phyloP scores from a whole-genome alignment of 2,797 vertebrate genomes.

The Peromyscus attwateri region DNA sequence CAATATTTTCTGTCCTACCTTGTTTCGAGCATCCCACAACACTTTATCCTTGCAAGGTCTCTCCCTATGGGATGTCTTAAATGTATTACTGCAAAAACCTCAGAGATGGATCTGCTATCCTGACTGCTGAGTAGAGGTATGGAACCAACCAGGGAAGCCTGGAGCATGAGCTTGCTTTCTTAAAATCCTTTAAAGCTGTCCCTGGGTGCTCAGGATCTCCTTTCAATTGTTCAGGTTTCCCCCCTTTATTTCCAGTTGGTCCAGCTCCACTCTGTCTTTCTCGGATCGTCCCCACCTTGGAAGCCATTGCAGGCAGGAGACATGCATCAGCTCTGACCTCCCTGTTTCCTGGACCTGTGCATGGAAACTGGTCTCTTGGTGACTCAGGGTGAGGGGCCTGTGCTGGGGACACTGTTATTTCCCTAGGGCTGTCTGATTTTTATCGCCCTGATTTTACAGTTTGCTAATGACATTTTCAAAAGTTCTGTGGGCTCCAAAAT shows the following conservation, averaged over 20 bases:
- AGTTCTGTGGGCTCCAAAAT: constrained; percentile 65
- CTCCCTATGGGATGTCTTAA: neutral
- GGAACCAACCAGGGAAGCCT: neutral
- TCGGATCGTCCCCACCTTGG: neutral
- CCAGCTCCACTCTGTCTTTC: neutral
- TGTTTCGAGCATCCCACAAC: neutral
- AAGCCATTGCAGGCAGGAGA: neutral
- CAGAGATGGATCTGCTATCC: neutral
- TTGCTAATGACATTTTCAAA: constrained; percentile 78
- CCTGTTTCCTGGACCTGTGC: neutral
- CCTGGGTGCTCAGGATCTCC: neutral
- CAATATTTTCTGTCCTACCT: neutral
- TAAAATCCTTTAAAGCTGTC: neutral
- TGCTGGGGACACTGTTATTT: neutral
- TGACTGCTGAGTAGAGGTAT: neutral
- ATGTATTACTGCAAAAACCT: neutral
- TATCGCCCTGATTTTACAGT: constrained; percentile 78
- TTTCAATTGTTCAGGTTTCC: neutral
- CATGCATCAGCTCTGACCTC: neutral
- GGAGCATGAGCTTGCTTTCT: neutral
- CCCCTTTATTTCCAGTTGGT: neutral
- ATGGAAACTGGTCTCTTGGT: constrained; percentile 28
- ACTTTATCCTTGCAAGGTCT: neutral
- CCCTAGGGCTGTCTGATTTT: constrained; percentile 38
- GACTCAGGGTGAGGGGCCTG: constrained; percentile 20